Conservation (phyloP, 2,113 vertebrate species). For the Pterocles orientalis region DNA sequence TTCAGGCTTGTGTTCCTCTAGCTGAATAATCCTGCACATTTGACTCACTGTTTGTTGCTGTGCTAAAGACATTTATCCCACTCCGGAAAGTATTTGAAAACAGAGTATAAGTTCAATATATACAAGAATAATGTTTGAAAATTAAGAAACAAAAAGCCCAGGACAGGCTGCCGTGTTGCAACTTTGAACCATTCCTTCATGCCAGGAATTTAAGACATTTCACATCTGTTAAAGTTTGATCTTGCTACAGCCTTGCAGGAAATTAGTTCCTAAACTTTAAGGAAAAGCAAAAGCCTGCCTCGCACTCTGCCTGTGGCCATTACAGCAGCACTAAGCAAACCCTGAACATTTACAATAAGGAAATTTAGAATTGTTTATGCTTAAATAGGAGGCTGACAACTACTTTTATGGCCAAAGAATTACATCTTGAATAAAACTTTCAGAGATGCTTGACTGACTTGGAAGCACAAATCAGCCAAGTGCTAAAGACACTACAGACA, state of each 20-base stretch:
- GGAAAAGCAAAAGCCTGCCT: not conserved
- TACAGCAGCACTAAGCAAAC: not conserved
- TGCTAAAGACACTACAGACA: not conserved
- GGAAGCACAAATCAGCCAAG: rapidly evolving
- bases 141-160: not conserved
- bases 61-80: not conserved
- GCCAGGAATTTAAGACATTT: not conserved
- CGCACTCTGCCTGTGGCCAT: not conserved
- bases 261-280: not conserved
- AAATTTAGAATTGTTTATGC: not conserved
- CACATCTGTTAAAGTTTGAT: constrained; percentile 1
- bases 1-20: not conserved
- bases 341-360: not conserved
- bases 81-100: not conserved
- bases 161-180: not conserved
- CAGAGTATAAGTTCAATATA: not conserved
- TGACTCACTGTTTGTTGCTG: not conserved
- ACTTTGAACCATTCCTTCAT: not conserved
- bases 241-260: not conserved
- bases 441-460: not conserved
- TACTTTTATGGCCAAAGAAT: not conserved
- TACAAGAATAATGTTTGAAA: not conserved
- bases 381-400: not conserved
- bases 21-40: not conserved
- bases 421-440: not conserved